Evolutionary conservation across 2,888 invertebrate genomes (phyloP), one percentile per base, ranked within the genome.

Genomic region (Stomorhina lunata): DNA sequence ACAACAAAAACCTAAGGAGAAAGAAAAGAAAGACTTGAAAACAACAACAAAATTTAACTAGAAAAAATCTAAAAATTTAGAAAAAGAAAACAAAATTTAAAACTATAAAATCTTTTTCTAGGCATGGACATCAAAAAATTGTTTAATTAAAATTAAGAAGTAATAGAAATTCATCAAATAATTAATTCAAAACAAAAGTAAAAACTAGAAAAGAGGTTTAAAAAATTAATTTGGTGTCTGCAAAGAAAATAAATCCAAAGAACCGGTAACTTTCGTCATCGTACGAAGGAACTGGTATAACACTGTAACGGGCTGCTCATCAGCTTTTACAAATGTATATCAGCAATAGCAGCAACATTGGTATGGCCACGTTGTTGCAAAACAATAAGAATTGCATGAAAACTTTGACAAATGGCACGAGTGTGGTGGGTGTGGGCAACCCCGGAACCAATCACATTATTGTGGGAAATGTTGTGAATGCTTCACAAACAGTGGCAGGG

Each of bases 331-430:
- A 83, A 86, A 87, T 88, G 87, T 87, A 87, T 86, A 87, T 87
- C 85, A 87, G 87, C 87, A 88, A 87, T 85, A 88, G 86, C 84
- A 86, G 86, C 85, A 86, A 87, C 84, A 85, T 85, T 88, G 88
- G 88, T 85, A 96, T 96, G 96, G 95, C 95, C 93, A 95, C 96
- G 91, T 94, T 95, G 92, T 93, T 96, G 91, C 96, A 96, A 91
- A 96, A 96, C 91, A 85, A 86, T 80, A 84, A 95, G 92, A 96
- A 95, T 93, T 95, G 95, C 92, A 94, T 96, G 91, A 95, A 95
- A 92, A 93, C 94, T 89, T 92, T 95, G 87, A 93, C 94, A 86
- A 95, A 95, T 92, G 94, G 94, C 53, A 73, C 79, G 66, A 83
- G 65, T 81, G 76, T 75, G 79, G 79, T 53, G 79, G 79, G 59